Conservation (phyloP, 1,140 invertebrate species). For the Drosophila lini region DNA sequence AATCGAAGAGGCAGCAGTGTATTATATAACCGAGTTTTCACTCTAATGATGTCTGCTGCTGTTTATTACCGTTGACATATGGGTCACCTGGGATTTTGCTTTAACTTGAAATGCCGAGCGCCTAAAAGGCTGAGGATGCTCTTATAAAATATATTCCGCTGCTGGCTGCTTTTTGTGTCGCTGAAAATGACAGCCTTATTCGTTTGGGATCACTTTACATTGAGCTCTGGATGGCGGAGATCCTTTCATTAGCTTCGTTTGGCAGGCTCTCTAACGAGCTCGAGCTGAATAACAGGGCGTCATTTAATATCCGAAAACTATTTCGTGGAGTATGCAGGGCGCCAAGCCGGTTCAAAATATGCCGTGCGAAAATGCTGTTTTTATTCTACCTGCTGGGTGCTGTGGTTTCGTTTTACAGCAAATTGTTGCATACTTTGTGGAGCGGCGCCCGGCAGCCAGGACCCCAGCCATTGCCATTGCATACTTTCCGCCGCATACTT, state of each 20-base stretch:
- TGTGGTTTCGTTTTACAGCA: conserved; percentile 71
- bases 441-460: conserved; percentile 8
- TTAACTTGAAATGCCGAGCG: conserved; percentile 29
- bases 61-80: conserved; percentile 73
- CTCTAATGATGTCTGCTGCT: conserved; percentile 26
- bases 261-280: conserved; percentile 36
- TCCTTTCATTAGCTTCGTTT: conserved; percentile 71
- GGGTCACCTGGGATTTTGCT: conserved; percentile 68
- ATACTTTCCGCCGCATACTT: conserved; percentile 46
- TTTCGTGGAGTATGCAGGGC: background rate
- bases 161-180: conserved; percentile 50
- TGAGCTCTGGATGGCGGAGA: conserved; percentile 27
- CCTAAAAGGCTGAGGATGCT: conserved; percentile 56
- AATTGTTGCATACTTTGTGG: conserved; percentile 72
- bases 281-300: conserved; percentile 4
- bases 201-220: conserved; percentile 55
- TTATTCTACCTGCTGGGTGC: conserved; percentile 27
- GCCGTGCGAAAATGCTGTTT: conserved; percentile 54
- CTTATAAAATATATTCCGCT: conserved; percentile 47
- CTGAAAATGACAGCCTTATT: conserved; percentile 23
- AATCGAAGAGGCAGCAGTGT: background rate
- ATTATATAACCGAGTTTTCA: conserved; percentile 6
- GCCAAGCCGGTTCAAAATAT: conserved; percentile 30
- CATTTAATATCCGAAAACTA: conserved; percentile 61
- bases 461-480: conserved; percentile 10